A percentile compares a stretch with the other conserved stretches of the same genome.
phyloP scores from a whole-genome alignment of 2,797 vertebrate genomes.

The Phyllotis vaccarum region DNA sequence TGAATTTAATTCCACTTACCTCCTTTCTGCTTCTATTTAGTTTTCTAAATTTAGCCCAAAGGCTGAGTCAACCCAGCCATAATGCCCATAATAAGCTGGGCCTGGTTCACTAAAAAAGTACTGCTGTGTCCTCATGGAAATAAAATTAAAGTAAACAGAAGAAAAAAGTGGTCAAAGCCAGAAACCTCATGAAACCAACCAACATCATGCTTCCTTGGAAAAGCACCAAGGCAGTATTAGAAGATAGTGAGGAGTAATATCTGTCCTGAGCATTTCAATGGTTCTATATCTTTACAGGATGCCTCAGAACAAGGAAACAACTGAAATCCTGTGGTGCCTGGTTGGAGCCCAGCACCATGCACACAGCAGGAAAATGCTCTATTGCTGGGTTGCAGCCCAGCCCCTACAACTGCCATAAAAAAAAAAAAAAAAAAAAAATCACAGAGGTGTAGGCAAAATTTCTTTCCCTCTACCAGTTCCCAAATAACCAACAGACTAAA shows the following conservation, averaged over 20 bases:
- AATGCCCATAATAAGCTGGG: slow-evolving; percentile 64
- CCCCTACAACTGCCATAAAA: not conserved
- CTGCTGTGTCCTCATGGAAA: slow-evolving; percentile 41
- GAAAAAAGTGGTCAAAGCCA: slow-evolving; percentile 29
- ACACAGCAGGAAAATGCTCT: not conserved
- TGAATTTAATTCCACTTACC: slow-evolving; percentile 50
- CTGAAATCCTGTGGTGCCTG: not conserved
- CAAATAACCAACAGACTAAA: no score
- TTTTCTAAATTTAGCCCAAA: slow-evolving; percentile 74
- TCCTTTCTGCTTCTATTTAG: slow-evolving; percentile 68
- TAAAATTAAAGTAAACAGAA: slow-evolving; percentile 46
- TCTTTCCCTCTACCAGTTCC: no score
- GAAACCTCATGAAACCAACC: not conserved
- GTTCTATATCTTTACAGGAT: not conserved
- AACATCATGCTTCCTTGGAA: slow-evolving; percentile 35
- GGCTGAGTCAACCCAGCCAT: slow-evolving; percentile 52
- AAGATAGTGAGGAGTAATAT: not conserved
- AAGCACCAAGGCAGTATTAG: not conserved
- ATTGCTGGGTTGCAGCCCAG: no score
- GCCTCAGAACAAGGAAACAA: not conserved
- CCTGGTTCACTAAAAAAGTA: slow-evolving; percentile 59
- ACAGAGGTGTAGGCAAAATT: not conserved
- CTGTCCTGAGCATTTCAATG: not conserved
- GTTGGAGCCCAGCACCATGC: not conserved
- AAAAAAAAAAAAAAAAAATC: not conserved